Evolutionary conservation across 2,797 vertebrate species (phyloP).

Genomic region (Perodicticus potto): DNA sequence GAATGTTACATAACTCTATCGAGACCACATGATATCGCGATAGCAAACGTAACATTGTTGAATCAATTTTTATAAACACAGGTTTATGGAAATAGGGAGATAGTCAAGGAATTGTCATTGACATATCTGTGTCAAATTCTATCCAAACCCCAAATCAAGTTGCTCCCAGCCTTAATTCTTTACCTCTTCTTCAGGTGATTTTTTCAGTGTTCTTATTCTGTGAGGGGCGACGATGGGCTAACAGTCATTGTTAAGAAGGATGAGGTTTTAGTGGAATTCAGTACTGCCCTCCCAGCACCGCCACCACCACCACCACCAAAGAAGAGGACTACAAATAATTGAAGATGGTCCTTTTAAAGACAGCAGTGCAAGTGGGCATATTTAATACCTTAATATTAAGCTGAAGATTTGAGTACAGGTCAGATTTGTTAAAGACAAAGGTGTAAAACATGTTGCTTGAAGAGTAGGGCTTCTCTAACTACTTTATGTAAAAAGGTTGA

Average conservation of each 20-base stretch:
- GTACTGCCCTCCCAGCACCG: not conserved
- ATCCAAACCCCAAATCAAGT: not conserved
- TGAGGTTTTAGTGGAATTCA: not conserved
- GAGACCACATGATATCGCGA: not conserved
- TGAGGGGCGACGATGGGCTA: not conserved
- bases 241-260: not conserved
- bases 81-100: not conserved
- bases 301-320: not conserved
- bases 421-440: conserved; percentile 29
- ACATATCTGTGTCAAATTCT: not conserved
- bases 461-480: not conserved
- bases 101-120: not conserved
- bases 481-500: not conserved
- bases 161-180: not conserved
- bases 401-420: not conserved
- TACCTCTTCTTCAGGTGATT: not conserved
- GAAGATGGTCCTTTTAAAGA: not conserved
- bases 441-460: not conserved
- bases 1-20: not conserved
- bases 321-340: conserved; percentile 1
- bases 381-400: not conserved
- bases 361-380: not conserved
- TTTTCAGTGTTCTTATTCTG: not conserved
- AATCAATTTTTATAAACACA: not conserved
- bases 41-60: not conserved